Percentiles rank a stretch among this genome's conserved stretches.
phyloP scores from a whole-genome alignment of 2,113 vertebrate species.

The Cryptomyrus ogoouensis region DNA sequence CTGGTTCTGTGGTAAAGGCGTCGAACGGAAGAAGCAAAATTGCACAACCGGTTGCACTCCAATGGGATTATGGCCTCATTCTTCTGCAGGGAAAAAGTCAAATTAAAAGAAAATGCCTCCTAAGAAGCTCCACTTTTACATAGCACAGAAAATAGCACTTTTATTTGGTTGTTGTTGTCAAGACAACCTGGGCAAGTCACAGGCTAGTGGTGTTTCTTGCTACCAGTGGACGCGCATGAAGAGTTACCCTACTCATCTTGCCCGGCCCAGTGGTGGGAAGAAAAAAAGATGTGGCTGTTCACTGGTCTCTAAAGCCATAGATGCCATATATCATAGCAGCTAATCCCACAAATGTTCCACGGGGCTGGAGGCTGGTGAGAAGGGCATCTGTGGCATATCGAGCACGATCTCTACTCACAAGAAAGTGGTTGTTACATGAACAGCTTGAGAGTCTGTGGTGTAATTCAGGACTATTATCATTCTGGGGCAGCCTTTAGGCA shows the following conservation, averaged over 20 bases:
- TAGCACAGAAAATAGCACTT: neutral
- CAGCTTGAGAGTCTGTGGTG: neutral
- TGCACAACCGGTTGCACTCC: constrained; percentile 21
- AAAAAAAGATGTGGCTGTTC: neutral
- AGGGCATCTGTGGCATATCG: neutral
- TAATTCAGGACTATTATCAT: neutral
- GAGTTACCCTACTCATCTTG: neutral
- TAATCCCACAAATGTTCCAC: constrained; percentile 5
- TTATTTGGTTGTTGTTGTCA: neutral
- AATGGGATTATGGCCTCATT: constrained; percentile 16
- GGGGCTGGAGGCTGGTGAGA: neutral
- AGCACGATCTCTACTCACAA: neutral
- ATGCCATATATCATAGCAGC: neutral
- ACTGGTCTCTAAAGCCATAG: neutral
- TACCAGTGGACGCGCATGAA: neutral
- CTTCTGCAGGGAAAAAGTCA: neutral
- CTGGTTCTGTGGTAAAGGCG: constrained; percentile 5
- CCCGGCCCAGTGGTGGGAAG: neutral
- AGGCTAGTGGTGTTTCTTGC: neutral
- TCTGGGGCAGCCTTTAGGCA: neutral
- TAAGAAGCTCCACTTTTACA: neutral
- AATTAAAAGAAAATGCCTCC: constrained; percentile 22
- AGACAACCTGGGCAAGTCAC: neutral
- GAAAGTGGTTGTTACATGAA: neutral
- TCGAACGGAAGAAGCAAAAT: constrained; percentile 10